Conservation (phyloP, 2,113 vertebrate genomes). For the Xiphophorus maculatus region DNA sequence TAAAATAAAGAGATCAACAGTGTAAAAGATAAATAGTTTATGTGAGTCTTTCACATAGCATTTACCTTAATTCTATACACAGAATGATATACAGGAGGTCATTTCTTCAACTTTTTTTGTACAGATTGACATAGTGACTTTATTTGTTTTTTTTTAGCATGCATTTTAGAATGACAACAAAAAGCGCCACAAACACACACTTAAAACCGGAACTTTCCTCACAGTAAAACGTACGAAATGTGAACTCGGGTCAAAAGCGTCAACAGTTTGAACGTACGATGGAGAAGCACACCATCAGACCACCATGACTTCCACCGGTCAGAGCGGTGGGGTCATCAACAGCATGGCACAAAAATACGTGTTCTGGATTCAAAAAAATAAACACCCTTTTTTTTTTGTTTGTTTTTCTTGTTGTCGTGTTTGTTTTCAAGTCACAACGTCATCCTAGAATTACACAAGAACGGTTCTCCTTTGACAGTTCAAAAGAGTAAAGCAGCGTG, state of each 20-base stretch:
- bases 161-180: conserved; percentile 88
- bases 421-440: conserved; percentile 56
- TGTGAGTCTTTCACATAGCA: conserved; percentile 74
- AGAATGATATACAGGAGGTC: conserved; percentile 71
- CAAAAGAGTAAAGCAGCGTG: conserved; percentile 74
- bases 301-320: conserved; percentile 80
- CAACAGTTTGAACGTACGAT: conserved; percentile 78
- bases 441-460: conserved; percentile 65
- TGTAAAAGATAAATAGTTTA: conserved; percentile 80
- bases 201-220: conserved; percentile 80
- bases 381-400: neutral
- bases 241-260: conserved; percentile 69
- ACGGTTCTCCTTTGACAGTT: conserved; percentile 59
- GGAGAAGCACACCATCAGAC: conserved; percentile 82
- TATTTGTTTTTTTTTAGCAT: conserved; percentile 73
- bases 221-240: conserved; percentile 76
- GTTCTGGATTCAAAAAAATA: conserved; percentile 72
- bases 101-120: conserved; percentile 45
- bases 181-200: conserved; percentile 85
- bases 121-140: conserved; percentile 70
- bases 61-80: conserved; percentile 74
- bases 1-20: conserved; percentile 34
- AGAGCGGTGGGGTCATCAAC: conserved; percentile 81
- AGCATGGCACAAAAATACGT: conserved; percentile 80
- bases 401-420: too few relatives aligned